A percentile compares a stretch with the other conserved stretches of the same genome.
These are phyloP conservation scores for Drosophila sturtevanti DNA, from an alignment of 1,140 invertebrate genomes.

Conservation along the genomic window DNA sequence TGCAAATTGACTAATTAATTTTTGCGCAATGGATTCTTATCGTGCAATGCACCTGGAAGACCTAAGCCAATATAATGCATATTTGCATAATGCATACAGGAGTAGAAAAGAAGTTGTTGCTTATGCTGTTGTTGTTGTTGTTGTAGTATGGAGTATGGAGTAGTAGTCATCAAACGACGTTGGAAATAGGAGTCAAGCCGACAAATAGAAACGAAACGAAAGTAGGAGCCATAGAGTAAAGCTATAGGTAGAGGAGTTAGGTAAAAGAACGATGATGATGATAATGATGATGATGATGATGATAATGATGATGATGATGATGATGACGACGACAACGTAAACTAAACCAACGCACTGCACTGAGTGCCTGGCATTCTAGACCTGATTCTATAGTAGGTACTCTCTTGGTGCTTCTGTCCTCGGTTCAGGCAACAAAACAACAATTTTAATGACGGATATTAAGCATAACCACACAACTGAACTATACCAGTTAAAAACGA, in stretches of 20 bases:
- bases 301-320: no score
- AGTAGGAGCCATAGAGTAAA: neutral
- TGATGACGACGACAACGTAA: neutral
- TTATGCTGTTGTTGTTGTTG: no score
- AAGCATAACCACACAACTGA: constrained; percentile 73
- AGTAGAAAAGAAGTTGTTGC: constrained; percentile 1
- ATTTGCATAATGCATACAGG: constrained; percentile 60
- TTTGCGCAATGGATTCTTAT: constrained; percentile 78
- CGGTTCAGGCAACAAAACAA: constrained; percentile 49
- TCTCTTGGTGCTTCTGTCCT: neutral
- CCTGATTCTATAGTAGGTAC: neutral
- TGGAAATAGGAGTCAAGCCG: neutral
- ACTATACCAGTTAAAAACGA: constrained; percentile 19
- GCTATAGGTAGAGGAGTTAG: neutral
- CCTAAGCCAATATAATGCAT: constrained; percentile 44
- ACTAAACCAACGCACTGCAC: constrained; percentile 15
- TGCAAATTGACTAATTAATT: constrained; percentile 81
- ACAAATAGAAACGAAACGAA: neutral
- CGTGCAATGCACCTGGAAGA: constrained; percentile 58
- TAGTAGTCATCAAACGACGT: neutral
- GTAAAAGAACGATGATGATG: no score
- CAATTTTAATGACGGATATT: constrained; percentile 79
- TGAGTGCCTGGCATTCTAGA: neutral
- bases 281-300: no score
- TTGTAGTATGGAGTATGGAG: no score